A percentile compares a stretch with the other conserved stretches of the same genome.
phyloP scores from a whole-genome alignment of 2,888 invertebrate genomes.

The Fragum sueziense region DNA sequence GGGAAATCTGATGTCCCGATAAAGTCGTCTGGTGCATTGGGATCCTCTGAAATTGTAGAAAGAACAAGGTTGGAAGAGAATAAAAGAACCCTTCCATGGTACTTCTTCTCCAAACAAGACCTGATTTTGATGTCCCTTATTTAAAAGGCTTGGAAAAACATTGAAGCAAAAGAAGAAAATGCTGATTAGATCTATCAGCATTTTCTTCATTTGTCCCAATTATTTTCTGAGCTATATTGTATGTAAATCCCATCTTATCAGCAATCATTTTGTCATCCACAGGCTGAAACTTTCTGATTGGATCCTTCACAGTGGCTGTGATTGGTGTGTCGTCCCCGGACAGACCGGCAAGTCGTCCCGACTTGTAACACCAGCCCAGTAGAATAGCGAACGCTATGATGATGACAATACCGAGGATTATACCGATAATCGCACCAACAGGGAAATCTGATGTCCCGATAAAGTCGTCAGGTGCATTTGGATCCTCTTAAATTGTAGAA shows the following conservation, averaged over 20 bases:
- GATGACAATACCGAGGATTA: constrained; percentile 67
- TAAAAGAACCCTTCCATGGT: no score
- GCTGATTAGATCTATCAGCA: no score
- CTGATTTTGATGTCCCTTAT: no score
- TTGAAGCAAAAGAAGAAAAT: no score
- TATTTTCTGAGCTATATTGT: no score
- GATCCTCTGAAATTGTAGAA: constrained; percentile 62
- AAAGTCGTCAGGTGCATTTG: constrained; percentile 61
- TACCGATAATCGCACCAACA: constrained; percentile 73
- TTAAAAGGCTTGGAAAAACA: no score
- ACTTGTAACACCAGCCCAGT: constrained; percentile 73
- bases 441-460: constrained; percentile 64
- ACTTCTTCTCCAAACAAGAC: no score
- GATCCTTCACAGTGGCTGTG: background rate
- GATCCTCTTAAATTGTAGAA: constrained; percentile 62
- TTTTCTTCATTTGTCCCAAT: no score
- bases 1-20: constrained; percentile 63
- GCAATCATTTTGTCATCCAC: no score
- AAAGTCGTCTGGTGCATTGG: constrained; percentile 61
- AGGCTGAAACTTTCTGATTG: no score
- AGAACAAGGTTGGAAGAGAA: no score
- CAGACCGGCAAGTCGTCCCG: constrained; percentile 62
- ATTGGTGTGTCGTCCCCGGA: background rate
- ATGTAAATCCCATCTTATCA: no score
- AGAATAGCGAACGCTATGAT: constrained; percentile 67